These are phyloP conservation scores for Carassius carassius DNA, from an alignment of 2,113 vertebrate genomes.

Conservation along the genomic window DNA sequence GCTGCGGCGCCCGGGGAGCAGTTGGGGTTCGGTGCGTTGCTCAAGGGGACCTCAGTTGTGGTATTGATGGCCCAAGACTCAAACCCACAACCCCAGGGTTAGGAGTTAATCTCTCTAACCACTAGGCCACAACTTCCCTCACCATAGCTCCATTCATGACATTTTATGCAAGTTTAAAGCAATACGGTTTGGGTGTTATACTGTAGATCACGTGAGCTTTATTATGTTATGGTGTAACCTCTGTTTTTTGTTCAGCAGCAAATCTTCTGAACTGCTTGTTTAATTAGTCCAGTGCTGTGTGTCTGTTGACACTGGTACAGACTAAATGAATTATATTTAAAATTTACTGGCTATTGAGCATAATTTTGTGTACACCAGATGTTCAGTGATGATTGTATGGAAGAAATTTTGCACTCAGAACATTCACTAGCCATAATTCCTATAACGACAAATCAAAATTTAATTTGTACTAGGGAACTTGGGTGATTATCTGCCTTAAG, in stretches of 20 bases:
- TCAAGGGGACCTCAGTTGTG: too few relatives aligned
- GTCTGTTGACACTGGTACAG: not conserved
- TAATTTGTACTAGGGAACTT: not conserved
- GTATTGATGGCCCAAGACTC: too few relatives aligned
- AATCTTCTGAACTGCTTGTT: not conserved
- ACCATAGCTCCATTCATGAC: not conserved
- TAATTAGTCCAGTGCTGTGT: not conserved
- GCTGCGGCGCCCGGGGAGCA: too few relatives aligned
- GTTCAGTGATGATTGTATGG: not conserved
- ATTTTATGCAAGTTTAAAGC: not conserved
- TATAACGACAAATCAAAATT: not conserved
- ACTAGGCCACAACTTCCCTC: too few relatives aligned
- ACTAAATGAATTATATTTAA: slow-evolving; percentile 5
- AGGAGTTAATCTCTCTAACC: too few relatives aligned
- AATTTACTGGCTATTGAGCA: not conserved
- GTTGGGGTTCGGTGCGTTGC: too few relatives aligned
- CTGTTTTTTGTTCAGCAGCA: not conserved
- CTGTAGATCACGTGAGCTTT: not conserved
- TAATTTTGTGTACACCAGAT: not conserved
- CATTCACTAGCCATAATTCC: not conserved
- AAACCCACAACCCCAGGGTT: too few relatives aligned
- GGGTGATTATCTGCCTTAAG: not conserved
- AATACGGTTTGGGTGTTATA: not conserved
- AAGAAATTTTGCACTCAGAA: not conserved
- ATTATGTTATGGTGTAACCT: not conserved